A percentile compares a stretch with the other conserved stretches of the same genome.
phyloP scores from a whole-genome alignment of 2,113 vertebrate species.

The Myiozetetes cayanensis region DNA sequence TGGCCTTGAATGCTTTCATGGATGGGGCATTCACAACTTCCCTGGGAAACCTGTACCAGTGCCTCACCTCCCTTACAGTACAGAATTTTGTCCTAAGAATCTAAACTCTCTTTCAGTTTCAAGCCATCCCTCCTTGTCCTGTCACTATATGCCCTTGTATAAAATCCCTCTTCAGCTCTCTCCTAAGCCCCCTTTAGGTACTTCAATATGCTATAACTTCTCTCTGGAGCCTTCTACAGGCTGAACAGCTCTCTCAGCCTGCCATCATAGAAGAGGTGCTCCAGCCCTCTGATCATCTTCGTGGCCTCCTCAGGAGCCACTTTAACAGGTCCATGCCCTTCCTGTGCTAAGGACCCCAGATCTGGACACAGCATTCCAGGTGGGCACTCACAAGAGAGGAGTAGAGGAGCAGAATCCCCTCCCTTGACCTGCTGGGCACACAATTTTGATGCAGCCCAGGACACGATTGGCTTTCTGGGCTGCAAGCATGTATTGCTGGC shows the following conservation, averaged over 20 bases:
- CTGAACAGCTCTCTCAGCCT: not conserved
- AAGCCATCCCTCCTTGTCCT: not conserved
- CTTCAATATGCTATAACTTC: not conserved
- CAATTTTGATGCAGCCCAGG: not conserved
- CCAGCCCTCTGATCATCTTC: not conserved
- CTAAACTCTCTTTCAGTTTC: not conserved
- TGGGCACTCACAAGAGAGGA: not conserved
- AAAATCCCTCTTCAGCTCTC: not conserved
- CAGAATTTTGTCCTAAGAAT: not conserved
- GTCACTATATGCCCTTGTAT: not conserved
- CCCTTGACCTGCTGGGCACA: rapidly evolving
- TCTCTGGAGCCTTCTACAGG: not conserved
- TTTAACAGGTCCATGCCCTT: not conserved
- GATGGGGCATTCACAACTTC: not conserved
- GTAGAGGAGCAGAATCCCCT: not conserved
- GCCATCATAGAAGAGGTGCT: not conserved
- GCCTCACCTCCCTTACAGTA: not conserved
- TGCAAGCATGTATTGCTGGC: too few species aligned
- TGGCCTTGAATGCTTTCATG: not conserved
- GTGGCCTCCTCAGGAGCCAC: not conserved
- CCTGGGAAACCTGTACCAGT: not conserved
- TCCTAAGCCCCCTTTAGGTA: not conserved
- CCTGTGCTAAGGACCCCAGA: not conserved
- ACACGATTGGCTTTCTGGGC: not conserved
- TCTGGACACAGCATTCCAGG: not conserved